Base-by-base conservation (phyloP, 2,113 vertebrate genomes). In the Campylorhamphus procurvoides region DNA sequence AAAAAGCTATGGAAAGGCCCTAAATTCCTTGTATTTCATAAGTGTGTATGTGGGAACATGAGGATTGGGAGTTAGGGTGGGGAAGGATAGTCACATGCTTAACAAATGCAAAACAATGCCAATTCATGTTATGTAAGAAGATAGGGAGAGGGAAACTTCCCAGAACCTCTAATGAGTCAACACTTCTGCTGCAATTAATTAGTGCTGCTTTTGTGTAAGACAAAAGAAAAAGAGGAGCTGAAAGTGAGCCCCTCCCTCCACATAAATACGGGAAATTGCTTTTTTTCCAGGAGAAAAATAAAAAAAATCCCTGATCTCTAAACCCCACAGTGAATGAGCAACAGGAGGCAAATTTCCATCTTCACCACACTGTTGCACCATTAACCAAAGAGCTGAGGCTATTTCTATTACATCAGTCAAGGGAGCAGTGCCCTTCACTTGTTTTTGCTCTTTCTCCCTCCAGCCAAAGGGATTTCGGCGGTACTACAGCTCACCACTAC, bases 381-480 rank as follows among this genome's bases (percentile, higher is more conserved):
- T 42, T 63, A 46, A 71, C 52, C 7, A 3, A 66, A 47, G 15
- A 56, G 19, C 31, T 56, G 80, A 73, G 55, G 67, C 78, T 40
- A 50, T 66, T 91, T 96, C 86, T 88, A 2, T 22, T 89, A 39
- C 18, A 5, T 89, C 58, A 42, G 0, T 84, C 31, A 25, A 50
- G 24, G 84, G 50, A n/a, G 20, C 77, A 77, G 64, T 42, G 27
- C 18, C 6, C 15, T 58, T 84, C 55, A 92, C 19, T 90, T 93
- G 50, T 37, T 96, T 46, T 84, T 90, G 80, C 69, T 88, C 93
- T 89, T 88, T 96, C 92, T 96, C 59, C 94, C 90, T 89, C 76
- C 94, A 99, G 99, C 99, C 99, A 52, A 99, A 99, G 96, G 99
- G 99, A n/a, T 99, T 99, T 94, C 98, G 99, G 19, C 98, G 99